Conservation (phyloP, 2,797 vertebrate species). For the Protonibea diacanthus region DNA sequence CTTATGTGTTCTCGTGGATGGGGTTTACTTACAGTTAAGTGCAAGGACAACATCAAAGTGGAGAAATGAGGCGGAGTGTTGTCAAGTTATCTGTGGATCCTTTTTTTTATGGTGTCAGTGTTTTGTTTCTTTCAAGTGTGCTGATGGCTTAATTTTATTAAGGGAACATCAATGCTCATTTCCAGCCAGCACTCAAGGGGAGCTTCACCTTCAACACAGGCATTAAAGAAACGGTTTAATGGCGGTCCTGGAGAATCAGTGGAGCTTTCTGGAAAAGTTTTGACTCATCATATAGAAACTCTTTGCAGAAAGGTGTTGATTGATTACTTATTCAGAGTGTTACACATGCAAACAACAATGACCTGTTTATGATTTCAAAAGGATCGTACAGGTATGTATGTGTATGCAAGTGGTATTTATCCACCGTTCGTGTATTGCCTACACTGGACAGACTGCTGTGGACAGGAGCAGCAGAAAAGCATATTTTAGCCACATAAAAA, state of each 20-base stretch:
- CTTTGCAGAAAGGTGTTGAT: conserved; percentile 4
- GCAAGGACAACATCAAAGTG: conserved; percentile 34
- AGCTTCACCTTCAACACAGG: conserved; percentile 53
- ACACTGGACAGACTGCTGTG: no score
- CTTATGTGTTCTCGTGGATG: conserved; percentile 3
- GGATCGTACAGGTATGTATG: no score
- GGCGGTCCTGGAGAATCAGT: conserved; percentile 34
- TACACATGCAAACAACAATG: no score
- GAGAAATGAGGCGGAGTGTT: conserved; percentile 16
- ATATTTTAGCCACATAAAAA: no score
- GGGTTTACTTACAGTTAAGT: conserved; percentile 5
- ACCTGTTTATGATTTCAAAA: no score
- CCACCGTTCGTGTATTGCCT: no score
- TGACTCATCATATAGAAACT: conserved; percentile 12
- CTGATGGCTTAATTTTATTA: conserved; percentile 55
- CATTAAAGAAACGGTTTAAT: conserved; percentile 51
- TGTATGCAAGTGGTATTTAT: no score
- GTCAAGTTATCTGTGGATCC: conserved; percentile 22
- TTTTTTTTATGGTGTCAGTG: conserved; percentile 26
- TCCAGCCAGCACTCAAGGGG: conserved; percentile 50
- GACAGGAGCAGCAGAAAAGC: no score
- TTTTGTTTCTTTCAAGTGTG: conserved; percentile 49
- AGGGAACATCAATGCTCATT: conserved; percentile 55
- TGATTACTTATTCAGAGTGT: neutral
- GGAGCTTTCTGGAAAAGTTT: neutral